Evolutionary conservation across 2,113 vertebrate genomes (phyloP).

Genomic region (Semicossyphus pulcher): DNA sequence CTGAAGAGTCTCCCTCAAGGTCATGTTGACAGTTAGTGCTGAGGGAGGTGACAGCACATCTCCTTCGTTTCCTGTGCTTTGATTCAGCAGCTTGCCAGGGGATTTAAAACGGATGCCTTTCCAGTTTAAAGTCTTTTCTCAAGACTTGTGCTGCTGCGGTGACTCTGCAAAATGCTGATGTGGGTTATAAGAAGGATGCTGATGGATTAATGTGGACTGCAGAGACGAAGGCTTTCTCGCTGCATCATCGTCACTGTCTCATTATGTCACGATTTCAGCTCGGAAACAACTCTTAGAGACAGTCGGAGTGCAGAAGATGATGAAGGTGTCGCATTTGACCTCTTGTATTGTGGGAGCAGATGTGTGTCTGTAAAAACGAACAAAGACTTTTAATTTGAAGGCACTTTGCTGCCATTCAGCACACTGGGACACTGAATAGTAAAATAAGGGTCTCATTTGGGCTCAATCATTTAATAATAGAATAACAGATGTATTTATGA

Average conservation of each 20-base stretch:
- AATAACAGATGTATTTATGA: constrained; percentile 44
- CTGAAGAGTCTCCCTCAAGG: constrained; percentile 62
- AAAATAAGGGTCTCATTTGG: constrained; percentile 13
- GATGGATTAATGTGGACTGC: constrained; percentile 31
- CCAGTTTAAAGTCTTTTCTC: constrained; percentile 17
- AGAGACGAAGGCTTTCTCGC: constrained; percentile 21
- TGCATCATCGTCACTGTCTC: constrained; percentile 35
- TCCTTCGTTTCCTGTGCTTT: constrained; percentile 44
- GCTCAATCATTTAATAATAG: neutral
- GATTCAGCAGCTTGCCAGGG: constrained; percentile 36
- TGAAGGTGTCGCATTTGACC: neutral
- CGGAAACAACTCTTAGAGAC: constrained; percentile 5
- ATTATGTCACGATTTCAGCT: constrained; percentile 2
- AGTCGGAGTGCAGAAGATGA: neutral
- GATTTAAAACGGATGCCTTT: constrained; percentile 36
- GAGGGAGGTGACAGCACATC: constrained; percentile 33
- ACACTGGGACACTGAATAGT: neutral
- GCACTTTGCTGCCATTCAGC: neutral
- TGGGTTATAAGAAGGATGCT: neutral
- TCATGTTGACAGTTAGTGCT: constrained; percentile 52
- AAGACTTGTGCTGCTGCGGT: constrained; percentile 8
- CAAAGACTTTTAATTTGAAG: neutral
- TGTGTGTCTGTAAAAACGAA: neutral
- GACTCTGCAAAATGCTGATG: constrained; percentile 40
- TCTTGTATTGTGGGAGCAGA: neutral